These are phyloP conservation scores for Numenius arquata DNA, from an alignment of 2,113 vertebrate genomes.

Conservation along the genomic window DNA sequence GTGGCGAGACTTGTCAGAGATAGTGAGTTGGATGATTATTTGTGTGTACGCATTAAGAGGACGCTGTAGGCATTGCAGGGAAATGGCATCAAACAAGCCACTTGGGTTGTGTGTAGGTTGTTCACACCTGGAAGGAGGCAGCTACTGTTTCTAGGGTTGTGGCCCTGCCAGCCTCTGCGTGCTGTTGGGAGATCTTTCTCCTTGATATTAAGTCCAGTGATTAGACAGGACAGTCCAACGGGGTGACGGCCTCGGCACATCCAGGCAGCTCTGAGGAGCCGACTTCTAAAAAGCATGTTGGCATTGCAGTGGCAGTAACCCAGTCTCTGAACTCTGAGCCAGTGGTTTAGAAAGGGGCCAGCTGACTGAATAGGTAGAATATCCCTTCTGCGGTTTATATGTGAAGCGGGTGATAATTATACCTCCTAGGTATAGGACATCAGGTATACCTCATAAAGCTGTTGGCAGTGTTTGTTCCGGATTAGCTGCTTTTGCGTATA, in stretches of 20 bases:
- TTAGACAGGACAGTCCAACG: neutral
- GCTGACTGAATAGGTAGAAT: neutral
- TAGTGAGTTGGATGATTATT: neutral
- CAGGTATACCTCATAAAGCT: neutral
- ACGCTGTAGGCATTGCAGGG: neutral
- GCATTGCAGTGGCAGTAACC: neutral
- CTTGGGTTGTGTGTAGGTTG: neutral
- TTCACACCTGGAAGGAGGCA: neutral
- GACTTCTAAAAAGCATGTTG: neutral
- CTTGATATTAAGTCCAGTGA: neutral
- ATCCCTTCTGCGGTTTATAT: neutral
- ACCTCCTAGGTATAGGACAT: neutral
- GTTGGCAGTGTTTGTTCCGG: neutral
- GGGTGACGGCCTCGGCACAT: neutral
- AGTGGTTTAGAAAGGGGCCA: neutral
- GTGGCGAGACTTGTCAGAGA: neutral
- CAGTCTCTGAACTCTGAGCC: neutral
- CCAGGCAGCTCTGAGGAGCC: neutral
- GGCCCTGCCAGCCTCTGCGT: neutral
- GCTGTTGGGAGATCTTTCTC: neutral
- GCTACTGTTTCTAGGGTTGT: neutral
- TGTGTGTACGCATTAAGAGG: rapidly evolving
- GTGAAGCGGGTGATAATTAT: neutral
- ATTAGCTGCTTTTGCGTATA: neutral
- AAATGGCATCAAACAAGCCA: neutral